Evolutionary conservation across 2,113 vertebrate species (phyloP).

Genomic region (Ageneiosus marmoratus): DNA sequence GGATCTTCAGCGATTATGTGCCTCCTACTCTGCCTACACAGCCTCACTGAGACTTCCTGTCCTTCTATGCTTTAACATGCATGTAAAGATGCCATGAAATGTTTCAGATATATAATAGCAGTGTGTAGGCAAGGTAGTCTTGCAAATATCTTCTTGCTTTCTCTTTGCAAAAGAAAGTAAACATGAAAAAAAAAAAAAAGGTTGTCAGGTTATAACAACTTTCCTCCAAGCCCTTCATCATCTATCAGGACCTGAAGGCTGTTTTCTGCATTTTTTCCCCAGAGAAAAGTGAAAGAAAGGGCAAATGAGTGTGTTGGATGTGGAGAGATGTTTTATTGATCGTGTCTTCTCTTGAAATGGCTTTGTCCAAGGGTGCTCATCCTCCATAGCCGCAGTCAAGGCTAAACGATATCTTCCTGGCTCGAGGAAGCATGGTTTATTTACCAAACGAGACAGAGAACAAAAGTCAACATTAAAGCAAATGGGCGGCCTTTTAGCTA

Average conservation of each 20-base stretch:
- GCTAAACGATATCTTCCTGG: constrained; percentile 37
- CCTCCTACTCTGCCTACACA: constrained; percentile 10
- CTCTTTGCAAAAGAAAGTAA: background rate
- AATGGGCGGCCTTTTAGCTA: constrained; percentile 4
- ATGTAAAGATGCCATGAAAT: constrained; percentile 6
- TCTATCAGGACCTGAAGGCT: constrained; percentile 21
- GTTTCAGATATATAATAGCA: constrained; percentile 22
- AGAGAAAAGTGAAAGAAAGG: background rate
- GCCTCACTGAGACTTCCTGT: background rate
- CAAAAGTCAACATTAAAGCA: constrained; percentile 1
- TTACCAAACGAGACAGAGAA: background rate
- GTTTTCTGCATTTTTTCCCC: background rate
- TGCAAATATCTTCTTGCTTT: background rate
- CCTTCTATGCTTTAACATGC: background rate
- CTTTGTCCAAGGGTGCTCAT: background rate
- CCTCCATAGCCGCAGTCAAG: constrained; percentile 29
- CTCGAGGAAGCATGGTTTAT: constrained; percentile 36
- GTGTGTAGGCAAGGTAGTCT: constrained; percentile 38
- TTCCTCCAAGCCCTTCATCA: constrained; percentile 21
- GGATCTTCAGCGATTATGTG: background rate
- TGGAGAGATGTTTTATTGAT: constrained; percentile 59
- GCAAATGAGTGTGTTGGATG: constrained; percentile 22
- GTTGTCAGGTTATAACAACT: constrained; percentile 27
- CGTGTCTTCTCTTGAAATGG: constrained; percentile 17
- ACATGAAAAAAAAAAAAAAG: background rate